These are phyloP conservation scores for Paedocypris sp. DNA, from an alignment of 2,113 vertebrate species.

Conservation along the genomic window DNA sequence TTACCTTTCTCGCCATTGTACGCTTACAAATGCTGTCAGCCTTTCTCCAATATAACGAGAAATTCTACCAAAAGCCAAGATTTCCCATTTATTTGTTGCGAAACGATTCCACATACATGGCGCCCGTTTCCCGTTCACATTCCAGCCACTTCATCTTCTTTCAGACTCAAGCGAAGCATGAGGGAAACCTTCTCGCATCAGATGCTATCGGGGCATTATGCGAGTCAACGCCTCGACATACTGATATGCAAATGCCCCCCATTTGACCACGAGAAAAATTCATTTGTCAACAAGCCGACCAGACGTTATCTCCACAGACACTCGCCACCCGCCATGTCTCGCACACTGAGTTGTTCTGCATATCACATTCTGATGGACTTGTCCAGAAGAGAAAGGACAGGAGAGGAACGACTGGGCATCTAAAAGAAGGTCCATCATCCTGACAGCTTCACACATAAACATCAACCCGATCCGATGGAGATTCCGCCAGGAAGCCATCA, in stretches of 20 bases:
- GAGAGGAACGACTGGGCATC: constrained; percentile 7
- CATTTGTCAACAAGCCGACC: constrained; percentile 37
- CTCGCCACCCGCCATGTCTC: constrained; percentile 17
- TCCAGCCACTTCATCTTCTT: too few relatives aligned
- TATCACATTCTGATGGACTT: constrained; percentile 18
- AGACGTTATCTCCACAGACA: constrained; percentile 34
- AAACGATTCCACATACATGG: too few relatives aligned
- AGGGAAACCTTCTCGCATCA: not conserved
- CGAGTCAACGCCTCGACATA: constrained; percentile 18
- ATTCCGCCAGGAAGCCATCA: too few relatives aligned
- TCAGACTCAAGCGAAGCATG: not conserved
- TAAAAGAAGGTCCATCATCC: constrained; percentile 20
- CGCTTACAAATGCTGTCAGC: too few relatives aligned
- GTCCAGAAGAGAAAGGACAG: constrained; percentile 10
- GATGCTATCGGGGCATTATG: constrained; percentile 11
- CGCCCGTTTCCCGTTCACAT: too few relatives aligned
- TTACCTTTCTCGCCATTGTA: too few relatives aligned
- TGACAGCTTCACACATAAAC: constrained; percentile 10
- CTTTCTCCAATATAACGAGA: too few relatives aligned
- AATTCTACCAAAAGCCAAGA: too few relatives aligned
- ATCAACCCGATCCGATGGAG: too few relatives aligned
- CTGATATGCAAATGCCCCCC: constrained; percentile 33
- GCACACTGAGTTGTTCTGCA: constrained; percentile 23
- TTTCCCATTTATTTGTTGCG: too few relatives aligned
- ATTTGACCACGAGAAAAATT: constrained; percentile 28